Conservation (phyloP, 2,113 vertebrate genomes). For the Pholis gunnellus region DNA sequence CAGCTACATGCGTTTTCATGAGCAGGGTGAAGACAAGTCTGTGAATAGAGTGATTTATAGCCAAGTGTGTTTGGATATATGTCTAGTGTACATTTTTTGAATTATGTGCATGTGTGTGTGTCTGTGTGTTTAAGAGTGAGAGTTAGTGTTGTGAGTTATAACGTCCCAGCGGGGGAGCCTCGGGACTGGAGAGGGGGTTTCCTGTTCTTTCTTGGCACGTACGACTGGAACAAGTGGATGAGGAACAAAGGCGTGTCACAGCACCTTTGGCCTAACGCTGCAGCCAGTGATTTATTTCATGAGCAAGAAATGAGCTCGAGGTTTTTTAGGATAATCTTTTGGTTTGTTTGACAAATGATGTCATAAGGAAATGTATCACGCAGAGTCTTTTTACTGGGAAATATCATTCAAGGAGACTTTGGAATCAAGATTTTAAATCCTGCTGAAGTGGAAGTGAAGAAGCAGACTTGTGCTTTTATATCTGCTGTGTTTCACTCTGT, state of each 20-base stretch:
- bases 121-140: conserved; percentile 6
- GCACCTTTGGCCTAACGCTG: conserved; percentile 20
- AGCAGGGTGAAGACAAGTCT: conserved; percentile 22
- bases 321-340: conserved; percentile 28
- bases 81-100: conserved; percentile 33
- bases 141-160: conserved; percentile 28
- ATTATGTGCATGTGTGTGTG: conserved; percentile 25
- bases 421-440: neutral
- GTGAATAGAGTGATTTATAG: neutral
- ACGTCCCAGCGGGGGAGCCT: conserved; percentile 37
- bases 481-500: conserved; percentile 49
- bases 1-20: conserved; percentile 21
- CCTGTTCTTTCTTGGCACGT: conserved; percentile 48
- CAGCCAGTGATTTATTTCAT: conserved; percentile 33
- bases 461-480: neutral
- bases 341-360: conserved; percentile 6
- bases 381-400: conserved; percentile 3
- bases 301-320: conserved; percentile 3
- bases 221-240: conserved; percentile 33
- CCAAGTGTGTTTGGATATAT: conserved; percentile 34
- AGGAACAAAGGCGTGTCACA: conserved; percentile 49
- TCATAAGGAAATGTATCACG: conserved; percentile 10
- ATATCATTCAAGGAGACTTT: neutral
- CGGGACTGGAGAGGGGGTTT: conserved; percentile 23
- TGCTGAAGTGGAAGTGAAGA: neutral